These are phyloP conservation scores for Macrotrachela quadricornifera DNA, from an alignment of 1,140 invertebrate species.

Conservation along the genomic window DNA sequence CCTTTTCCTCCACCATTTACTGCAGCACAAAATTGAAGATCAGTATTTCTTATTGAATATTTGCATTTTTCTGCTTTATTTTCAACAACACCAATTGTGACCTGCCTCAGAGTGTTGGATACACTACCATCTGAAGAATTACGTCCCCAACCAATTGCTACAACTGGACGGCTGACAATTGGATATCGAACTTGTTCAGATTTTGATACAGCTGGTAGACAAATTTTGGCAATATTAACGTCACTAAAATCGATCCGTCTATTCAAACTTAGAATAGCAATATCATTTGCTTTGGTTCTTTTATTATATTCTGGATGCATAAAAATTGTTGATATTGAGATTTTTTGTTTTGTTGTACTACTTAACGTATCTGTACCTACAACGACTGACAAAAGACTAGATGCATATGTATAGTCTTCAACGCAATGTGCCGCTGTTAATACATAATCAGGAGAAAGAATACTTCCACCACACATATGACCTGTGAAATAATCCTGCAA, in stretches of 20 bases:
- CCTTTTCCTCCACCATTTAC: background rate
- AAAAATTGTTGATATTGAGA: too few species aligned
- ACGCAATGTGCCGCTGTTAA: constrained; percentile 51
- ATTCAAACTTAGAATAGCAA: background rate
- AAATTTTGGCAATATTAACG: background rate
- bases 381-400: too few species aligned
- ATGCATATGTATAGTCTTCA: too few species aligned
- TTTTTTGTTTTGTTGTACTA: too few species aligned
- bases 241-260: background rate
- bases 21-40: background rate
- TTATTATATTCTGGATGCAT: too few species aligned
- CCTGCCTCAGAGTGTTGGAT: background rate
- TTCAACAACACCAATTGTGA: background rate
- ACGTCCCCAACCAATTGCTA: background rate
- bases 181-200: background rate
- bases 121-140: too few species aligned
- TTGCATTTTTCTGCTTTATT: background rate
- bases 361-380: too few species aligned
- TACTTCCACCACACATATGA: constrained; percentile 48
- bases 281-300: background rate
- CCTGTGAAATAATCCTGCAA: constrained; percentile 12
- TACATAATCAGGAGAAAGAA: constrained; percentile 46
- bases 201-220: background rate
- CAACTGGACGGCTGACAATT: background rate
- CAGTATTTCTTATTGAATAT: background rate